Base-by-base conservation (phyloP, 2,797 vertebrate species). In the Lutra lutra region DNA sequence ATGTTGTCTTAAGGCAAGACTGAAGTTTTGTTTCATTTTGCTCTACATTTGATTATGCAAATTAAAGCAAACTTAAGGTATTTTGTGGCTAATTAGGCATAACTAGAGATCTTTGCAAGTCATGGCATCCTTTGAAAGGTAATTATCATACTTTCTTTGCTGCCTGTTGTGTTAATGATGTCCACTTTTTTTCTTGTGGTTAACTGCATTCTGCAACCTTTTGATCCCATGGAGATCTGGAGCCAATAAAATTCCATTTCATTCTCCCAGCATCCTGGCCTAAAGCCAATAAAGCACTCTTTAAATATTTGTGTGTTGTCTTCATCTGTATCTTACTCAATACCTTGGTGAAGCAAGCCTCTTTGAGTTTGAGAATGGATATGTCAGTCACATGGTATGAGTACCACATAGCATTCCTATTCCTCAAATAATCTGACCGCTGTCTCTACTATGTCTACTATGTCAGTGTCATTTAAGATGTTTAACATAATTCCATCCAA, bases 31-130 rank as follows among this genome's bases (percentile, higher is more conserved):
- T 84, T 96, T 95, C 84, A 38, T 82, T 96, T 79, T 73, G 17
- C 29, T 92, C 29, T 89, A 10, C 32, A 96, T 86, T 91, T 80
- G 7, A 77, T 97, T 95, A 92, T 93, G 77, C 10, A 94, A 85
- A 95, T 84, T 38, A 89, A 91, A 32, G 35, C 77, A 84, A 3
- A 82, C 11, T 89, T 88, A 91, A 96, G 60, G 32, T 94, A 92
- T 32, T 21, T 92, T 85, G 92, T 85, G 86, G 87, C 87, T 96
- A 95, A 91, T 95, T 89, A 95, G 85, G 80, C 62, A 87, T 93
- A 96, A 48, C 32, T 56, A 86, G 68, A 94, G n/a, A 95, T 91
- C 83, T 93, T 92, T 86, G 46, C 66, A 96, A 95, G 48, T 83
- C 64, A 64, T 21, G 20, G 15, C 29, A 96, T 75, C 51, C 25